Conservation (phyloP, 2,797 vertebrate genomes). For the Lindbergichthys nudifrons region DNA sequence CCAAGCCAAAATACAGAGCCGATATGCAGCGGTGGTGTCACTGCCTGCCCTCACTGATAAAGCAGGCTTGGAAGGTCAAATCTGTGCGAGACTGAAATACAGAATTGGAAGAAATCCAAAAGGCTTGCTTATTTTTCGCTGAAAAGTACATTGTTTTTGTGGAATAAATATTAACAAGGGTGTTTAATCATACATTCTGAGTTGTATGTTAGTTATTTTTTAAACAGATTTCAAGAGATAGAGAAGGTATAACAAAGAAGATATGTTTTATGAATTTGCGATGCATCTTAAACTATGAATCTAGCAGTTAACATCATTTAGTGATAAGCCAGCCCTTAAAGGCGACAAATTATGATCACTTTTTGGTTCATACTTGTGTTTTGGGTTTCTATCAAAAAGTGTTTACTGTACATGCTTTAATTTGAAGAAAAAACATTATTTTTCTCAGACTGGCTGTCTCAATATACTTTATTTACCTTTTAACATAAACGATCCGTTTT, state of each 20-base stretch:
- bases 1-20: slow-evolving; percentile 53
- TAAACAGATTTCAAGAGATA: neutral
- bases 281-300: slow-evolving; percentile 19
- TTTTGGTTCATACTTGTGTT: no score
- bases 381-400: no score
- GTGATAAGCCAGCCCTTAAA: slow-evolving; percentile 20
- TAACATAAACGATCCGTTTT: no score
- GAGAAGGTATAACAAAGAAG: slow-evolving; percentile 10
- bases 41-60: slow-evolving; percentile 49
- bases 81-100: slow-evolving; percentile 36
- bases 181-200: slow-evolving; percentile 17
- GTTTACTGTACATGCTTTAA: no score
- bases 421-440: no score
- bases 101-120: slow-evolving; percentile 52
- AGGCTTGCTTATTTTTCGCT: slow-evolving; percentile 7
- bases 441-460: no score
- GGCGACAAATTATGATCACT: no score
- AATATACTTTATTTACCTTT: no score
- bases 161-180: slow-evolving; percentile 17
- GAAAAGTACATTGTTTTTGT: slow-evolving; percentile 15
- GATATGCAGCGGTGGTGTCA: slow-evolving; percentile 48
- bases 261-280: neutral
- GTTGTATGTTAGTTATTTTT: slow-evolving; percentile 4
- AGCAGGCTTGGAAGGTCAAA: slow-evolving; percentile 63
- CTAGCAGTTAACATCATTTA: slow-evolving; percentile 8